Evolutionary conservation across 2,113 vertebrate genomes (phyloP).

Genomic region (Pimephales promelas): DNA sequence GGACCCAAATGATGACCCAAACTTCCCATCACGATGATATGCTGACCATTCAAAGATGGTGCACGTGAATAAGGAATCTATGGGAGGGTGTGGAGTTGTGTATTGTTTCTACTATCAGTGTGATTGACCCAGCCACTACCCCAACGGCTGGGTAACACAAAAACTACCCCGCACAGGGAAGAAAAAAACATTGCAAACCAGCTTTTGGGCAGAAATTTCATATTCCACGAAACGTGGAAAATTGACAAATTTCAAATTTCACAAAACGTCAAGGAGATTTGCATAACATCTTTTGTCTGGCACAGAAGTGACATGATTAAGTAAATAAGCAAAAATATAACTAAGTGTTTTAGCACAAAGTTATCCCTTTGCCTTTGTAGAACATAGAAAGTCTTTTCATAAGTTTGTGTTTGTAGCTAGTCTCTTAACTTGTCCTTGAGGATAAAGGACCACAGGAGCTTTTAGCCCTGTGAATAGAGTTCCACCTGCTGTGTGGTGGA

Average conservation of each 20-base stretch:
- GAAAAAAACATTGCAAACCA: no score
- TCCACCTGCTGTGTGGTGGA: constrained; percentile 40
- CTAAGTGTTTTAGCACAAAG: constrained; percentile 17
- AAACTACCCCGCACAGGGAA: neutral
- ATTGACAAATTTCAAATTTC: no score
- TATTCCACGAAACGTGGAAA: no score
- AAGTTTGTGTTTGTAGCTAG: constrained; percentile 14
- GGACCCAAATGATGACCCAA: no score
- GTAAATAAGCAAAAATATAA: constrained; percentile 1
- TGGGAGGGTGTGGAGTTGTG: no score
- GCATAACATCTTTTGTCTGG: neutral
- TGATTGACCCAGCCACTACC: neutral
- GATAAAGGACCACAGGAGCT: constrained; percentile 28
- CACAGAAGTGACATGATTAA: neutral
- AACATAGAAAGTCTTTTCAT: constrained; percentile 12
- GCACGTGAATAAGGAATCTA: no score
- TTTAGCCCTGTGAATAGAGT: neutral
- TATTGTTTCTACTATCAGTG: neutral
- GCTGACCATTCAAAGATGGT: no score
- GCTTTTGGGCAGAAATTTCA: no score
- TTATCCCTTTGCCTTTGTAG: constrained; percentile 10
- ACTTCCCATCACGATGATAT: no score
- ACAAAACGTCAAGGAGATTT: neutral
- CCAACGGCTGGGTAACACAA: neutral
- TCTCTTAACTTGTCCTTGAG: constrained; percentile 34